These are phyloP conservation scores for Thereuonema tuberculata DNA, from an alignment of 1,140 invertebrate genomes.

Conservation along the genomic window DNA sequence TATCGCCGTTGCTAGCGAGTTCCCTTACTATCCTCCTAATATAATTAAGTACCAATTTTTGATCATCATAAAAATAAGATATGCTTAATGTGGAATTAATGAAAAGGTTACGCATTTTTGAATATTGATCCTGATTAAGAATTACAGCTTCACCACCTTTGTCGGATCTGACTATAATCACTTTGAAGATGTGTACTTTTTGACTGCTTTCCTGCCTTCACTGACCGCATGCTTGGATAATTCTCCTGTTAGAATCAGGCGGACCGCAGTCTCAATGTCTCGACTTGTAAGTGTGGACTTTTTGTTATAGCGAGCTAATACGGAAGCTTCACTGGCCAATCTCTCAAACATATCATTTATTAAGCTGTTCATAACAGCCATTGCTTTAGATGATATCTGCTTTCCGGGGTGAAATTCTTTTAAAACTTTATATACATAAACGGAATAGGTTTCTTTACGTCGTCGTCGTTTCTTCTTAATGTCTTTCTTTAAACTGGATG, in stretches of 20 bases:
- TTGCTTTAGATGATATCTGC: constrained; percentile 38
- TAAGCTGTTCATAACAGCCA: constrained; percentile 39
- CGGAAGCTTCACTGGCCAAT: constrained; percentile 28
- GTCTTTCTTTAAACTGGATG: not conserved
- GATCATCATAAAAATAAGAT: too few relatives aligned
- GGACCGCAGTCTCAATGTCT: constrained; percentile 32
- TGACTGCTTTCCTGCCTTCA: constrained; percentile 37
- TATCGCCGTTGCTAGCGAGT: too few relatives aligned
- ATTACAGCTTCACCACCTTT: too few relatives aligned
- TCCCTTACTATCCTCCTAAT: too few relatives aligned
- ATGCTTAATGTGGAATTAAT: too few relatives aligned
- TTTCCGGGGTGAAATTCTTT: constrained; percentile 39
- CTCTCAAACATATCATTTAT: constrained; percentile 32
- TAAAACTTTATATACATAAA: constrained; percentile 10
- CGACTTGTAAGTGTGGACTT: constrained; percentile 29
- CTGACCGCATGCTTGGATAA: constrained; percentile 35
- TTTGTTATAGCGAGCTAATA: constrained; percentile 28
- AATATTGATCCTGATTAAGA: too few relatives aligned
- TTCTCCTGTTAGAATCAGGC: constrained; percentile 31
- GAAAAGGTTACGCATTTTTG: too few relatives aligned
- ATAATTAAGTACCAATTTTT: too few relatives aligned
- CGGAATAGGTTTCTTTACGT: constrained; percentile 15
- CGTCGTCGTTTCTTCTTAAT: constrained; percentile 8
- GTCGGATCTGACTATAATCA: not conserved
- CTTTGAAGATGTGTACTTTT: constrained; percentile 32